Percentiles rank a stretch among this genome's conserved stretches.
Evolutionary conservation across 2,888 invertebrate species (phyloP).

Genomic region (Muschampia plurimacula): DNA sequence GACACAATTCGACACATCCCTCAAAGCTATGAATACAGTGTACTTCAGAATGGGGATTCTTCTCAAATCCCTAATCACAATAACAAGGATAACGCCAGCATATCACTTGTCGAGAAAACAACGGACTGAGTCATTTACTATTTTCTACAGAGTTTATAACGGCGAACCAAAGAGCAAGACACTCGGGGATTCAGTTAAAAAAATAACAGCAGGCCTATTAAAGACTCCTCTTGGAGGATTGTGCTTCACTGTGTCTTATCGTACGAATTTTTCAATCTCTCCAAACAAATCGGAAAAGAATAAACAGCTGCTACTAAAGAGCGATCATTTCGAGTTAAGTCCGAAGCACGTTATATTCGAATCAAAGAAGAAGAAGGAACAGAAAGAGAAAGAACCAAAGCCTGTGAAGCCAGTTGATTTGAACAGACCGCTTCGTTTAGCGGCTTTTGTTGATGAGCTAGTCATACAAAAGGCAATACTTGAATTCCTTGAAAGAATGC

Average conservation of each 20-base stretch:
- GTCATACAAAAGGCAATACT: slow-evolving; percentile 65
- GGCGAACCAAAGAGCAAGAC: slow-evolving; percentile 91
- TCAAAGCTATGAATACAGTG: slow-evolving; percentile 92
- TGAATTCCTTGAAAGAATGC: slow-evolving; percentile 71
- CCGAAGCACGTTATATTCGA: slow-evolving; percentile 87
- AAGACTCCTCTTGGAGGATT: slow-evolving; percentile 95
- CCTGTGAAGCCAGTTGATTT: slow-evolving; percentile 83
- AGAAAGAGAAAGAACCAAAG: slow-evolving; percentile 63
- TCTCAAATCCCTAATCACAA: slow-evolving; percentile 95
- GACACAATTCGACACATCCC: slow-evolving; percentile 88
- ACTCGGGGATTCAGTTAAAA: slow-evolving; percentile 93
- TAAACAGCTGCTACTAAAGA: slow-evolving; percentile 92
- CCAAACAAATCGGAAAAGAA: slow-evolving; percentile 91
- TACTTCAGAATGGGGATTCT: slow-evolving; percentile 97
- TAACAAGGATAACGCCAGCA: slow-evolving; percentile 96
- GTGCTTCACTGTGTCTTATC: slow-evolving; percentile 92
- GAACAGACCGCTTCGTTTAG: slow-evolving; percentile 90
- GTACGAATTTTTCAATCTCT: slow-evolving; percentile 97
- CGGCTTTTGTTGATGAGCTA: slow-evolving; percentile 89
- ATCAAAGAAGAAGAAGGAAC: slow-evolving; percentile 86
- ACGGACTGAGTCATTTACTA: slow-evolving; percentile 94
- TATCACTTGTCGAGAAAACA: slow-evolving; percentile 96
- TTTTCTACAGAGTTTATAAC: slow-evolving; percentile 95
- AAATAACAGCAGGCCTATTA: slow-evolving; percentile 93
- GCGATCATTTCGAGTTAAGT: slow-evolving; percentile 95